Conservation (phyloP, 1,140 invertebrate species). For the Chionoecetes opilio region DNA sequence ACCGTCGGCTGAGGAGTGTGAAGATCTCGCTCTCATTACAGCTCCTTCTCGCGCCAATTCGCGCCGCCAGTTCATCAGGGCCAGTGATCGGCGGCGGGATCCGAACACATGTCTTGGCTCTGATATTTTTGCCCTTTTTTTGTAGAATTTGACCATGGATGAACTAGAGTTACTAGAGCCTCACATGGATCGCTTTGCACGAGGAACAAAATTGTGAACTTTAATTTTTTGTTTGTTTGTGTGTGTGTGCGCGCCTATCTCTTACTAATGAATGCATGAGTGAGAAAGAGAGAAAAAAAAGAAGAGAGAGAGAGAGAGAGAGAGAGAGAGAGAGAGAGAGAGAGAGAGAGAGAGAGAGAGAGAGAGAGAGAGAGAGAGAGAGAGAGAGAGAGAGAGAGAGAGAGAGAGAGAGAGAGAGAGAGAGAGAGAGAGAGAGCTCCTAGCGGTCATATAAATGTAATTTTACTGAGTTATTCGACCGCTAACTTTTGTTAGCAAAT, state of each 20-base stretch:
- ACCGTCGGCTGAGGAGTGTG: neutral
- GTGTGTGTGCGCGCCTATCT: no score
- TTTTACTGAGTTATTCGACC: neutral
- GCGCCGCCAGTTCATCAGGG: neutral
- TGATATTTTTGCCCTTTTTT: neutral
- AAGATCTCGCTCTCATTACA: neutral
- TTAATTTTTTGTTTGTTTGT: neutral
- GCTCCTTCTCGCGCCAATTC: conserved; percentile 1
- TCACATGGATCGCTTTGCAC: conserved; percentile 2
- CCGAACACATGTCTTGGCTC: neutral
- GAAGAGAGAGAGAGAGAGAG: no score
- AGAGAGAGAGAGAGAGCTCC: neutral
- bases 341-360: no score
- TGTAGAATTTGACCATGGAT: neutral
- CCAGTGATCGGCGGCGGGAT: neutral
- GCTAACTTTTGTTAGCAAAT: conserved; percentile 20
- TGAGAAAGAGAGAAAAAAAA: no score
- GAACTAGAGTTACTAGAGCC: neutral
- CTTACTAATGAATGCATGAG: no score
- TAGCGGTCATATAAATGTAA: conserved; percentile 15
- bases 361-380: conserved; percentile 24
- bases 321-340: no score
- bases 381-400: conserved; percentile 22
- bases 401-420: conserved; percentile 15
- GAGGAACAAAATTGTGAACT: neutral